phyloP scores from a whole-genome alignment of 2,797 vertebrate species.

The Anguilla marmorata region DNA sequence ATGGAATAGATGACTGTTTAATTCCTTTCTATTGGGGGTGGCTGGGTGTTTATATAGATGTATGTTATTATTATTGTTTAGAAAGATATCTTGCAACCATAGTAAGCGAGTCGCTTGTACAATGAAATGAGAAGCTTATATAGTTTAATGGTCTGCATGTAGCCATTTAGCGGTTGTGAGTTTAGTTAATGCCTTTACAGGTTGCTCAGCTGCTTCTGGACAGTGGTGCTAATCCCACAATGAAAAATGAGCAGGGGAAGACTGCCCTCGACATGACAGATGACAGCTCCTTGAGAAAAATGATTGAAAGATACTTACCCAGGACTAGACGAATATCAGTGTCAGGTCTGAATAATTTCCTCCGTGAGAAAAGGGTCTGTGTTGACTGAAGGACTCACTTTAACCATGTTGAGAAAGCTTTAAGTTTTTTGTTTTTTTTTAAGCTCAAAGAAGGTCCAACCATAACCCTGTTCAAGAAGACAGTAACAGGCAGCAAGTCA shows the following conservation, averaged over 20 bases:
- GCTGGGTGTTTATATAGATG: not conserved
- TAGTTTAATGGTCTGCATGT: not conserved
- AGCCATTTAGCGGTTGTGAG: not conserved
- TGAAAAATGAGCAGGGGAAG: constrained; percentile 37
- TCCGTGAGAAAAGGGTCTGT: constrained; percentile 49
- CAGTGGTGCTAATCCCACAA: constrained; percentile 47
- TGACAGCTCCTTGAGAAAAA: constrained; percentile 33
- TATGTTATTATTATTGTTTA: not conserved
- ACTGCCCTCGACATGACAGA: constrained; percentile 40
- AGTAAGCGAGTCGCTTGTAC: not conserved
- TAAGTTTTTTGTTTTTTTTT: constrained; percentile 13
- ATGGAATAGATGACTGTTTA: too few relatives aligned
- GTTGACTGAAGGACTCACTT: constrained; percentile 4
- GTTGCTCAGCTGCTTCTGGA: constrained; percentile 47
- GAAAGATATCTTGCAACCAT: not conserved
- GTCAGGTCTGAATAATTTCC: constrained; percentile 22
- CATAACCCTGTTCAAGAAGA: not conserved
- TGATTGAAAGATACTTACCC: constrained; percentile 40
- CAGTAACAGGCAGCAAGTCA: not conserved
- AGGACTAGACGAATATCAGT: constrained; percentile 16
- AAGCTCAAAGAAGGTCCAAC: constrained; percentile 1
- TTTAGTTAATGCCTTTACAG: constrained; percentile 38
- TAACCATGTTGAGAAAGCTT: constrained; percentile 4
- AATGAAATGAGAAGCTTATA: not conserved
- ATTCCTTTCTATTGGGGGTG: not conserved